Percentiles rank a stretch among this genome's conserved stretches.
Conservation (phyloP, 2,113 vertebrate genomes). For the Candoia aspera region DNA sequence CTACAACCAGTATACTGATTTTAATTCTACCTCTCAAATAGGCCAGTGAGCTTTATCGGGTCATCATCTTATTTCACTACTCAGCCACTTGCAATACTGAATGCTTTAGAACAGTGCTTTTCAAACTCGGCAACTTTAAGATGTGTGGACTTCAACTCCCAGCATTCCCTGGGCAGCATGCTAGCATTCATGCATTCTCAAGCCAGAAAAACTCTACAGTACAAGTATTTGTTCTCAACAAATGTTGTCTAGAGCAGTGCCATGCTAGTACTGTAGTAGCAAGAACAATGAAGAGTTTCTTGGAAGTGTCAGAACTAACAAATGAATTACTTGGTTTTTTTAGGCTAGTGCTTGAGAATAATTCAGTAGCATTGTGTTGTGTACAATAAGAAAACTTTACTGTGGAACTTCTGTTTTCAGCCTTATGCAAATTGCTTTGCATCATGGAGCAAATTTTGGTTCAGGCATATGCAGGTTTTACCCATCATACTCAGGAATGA, state of each 20-base stretch:
- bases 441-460: conserved; percentile 84
- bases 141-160: neutral
- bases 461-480: conserved; percentile 82
- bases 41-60: neutral
- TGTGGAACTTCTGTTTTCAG: conserved; percentile 63
- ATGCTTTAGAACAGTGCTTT: neutral
- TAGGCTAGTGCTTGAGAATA: conserved; percentile 27
- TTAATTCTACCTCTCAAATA: conserved; percentile 3
- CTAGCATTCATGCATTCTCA: neutral
- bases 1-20: too few relatives aligned
- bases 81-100: neutral
- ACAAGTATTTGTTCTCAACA: conserved; percentile 2
- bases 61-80: neutral
- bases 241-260: neutral
- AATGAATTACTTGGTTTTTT: neutral
- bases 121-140: neutral
- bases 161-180: neutral
- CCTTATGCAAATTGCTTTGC: conserved; percentile 79
- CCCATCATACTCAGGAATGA: conserved; percentile 70
- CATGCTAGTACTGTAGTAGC: neutral
- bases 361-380: conserved; percentile 22
- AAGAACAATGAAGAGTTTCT: neutral
- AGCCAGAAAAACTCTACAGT: neutral
- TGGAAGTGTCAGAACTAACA: neutral
- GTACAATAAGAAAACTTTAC: conserved; percentile 30